A percentile compares a stretch with the other conserved stretches of the same genome.
Conservation (phyloP, 1,140 invertebrate species). For the Bactericera cockerelli region DNA sequence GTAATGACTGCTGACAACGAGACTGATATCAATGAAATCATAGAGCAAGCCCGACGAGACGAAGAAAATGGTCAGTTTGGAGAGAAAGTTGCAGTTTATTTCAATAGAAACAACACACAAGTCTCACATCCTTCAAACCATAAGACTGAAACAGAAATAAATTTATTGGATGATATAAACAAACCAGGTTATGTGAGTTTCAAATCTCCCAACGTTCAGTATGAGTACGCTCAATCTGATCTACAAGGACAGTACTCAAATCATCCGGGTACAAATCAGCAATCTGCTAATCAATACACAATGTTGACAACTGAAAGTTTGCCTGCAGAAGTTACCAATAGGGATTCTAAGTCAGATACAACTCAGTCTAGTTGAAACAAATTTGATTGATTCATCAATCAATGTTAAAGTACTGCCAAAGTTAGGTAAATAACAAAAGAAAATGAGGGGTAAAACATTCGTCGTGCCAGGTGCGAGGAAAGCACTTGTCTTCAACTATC, state of each 20-base stretch:
- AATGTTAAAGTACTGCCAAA: neutral
- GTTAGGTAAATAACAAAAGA: neutral
- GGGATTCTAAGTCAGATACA: neutral
- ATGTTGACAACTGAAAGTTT: neutral
- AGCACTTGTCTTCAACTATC: no score
- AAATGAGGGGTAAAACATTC: neutral
- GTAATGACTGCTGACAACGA: neutral
- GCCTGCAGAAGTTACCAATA: neutral
- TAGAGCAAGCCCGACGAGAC: neutral
- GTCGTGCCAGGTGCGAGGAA: neutral
- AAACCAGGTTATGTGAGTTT: neutral
- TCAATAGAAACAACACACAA: neutral
- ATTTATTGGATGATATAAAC: neutral
- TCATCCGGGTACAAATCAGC: neutral
- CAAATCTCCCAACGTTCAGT: neutral
- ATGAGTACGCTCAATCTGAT: neutral
- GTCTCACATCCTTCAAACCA: neutral
- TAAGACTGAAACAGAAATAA: neutral
- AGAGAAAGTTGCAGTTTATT: neutral
- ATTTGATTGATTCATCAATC: neutral
- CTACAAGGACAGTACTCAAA: slow-evolving; percentile 1
- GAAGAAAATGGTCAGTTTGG: neutral
- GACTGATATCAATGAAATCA: slow-evolving; percentile 7
- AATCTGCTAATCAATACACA: slow-evolving; percentile 1
- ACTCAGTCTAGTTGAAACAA: neutral